Base-by-base conservation (phyloP, 2,113 vertebrate species). In the Arenaria interpres region DNA sequence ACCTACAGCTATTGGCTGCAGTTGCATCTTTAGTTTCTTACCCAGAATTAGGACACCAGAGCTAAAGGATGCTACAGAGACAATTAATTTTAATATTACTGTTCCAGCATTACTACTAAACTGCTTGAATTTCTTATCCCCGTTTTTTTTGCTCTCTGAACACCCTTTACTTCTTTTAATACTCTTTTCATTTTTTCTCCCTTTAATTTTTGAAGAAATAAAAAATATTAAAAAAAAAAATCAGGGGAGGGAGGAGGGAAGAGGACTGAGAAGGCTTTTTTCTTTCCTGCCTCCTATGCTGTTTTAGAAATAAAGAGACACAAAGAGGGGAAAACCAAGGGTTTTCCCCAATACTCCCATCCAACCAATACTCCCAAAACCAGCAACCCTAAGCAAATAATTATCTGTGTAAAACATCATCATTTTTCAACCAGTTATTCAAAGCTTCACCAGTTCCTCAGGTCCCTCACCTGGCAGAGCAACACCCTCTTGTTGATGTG, bases 281-380 rank as follows among this genome's bases (percentile, higher is more conserved):
- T 35, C 7, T 69, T 19, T 83, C 18, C 37, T 46, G 18, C 76
- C 43, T 53, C 12, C 0, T 48, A 18, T 0, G 2, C 4, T 1
- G 0, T 57, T 89, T 64, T 64, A 82, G 48, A 76, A 78, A 80
- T 9, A 39, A 18, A 84, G 60, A 77, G 45, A 68, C 6, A 59
- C 30, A 80, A 84, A 12, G 11, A 85, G 63, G 11, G 17, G 19
- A 48, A 90, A 82, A 39, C 9, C 14, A 72, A 62, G 12, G 6
- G 10, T n/a, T n/a, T n/a, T n/a, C n/a, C n/a, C n/a, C n/a, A n/a
- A 53, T 41, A 35, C 8, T 69, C 53, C 3, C 18, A 88, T 69
- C n/a, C n/a, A n/a, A n/a, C n/a, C n/a, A n/a, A n/a, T n/a, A n/a
- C n/a, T n/a, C 62, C 63, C 39, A 16, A 3, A 35, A 57, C n/a